Evolutionary conservation across 1,140 invertebrate species (phyloP).

Genomic region (Hyles euphorbiae): DNA sequence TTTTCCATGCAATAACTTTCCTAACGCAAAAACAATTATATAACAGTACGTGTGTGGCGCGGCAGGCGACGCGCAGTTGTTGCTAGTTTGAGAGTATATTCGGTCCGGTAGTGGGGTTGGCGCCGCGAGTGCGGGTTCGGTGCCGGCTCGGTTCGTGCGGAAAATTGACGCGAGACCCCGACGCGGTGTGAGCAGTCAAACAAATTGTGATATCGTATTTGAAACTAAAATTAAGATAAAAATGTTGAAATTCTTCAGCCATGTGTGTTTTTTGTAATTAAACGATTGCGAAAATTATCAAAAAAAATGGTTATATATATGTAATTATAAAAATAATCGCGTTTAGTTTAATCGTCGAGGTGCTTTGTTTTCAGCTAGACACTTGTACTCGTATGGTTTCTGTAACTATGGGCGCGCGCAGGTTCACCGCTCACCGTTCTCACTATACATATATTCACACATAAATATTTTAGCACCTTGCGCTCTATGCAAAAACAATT

Average conservation of each 20-base stretch:
- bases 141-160: constrained; percentile 6
- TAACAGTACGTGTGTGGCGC: no score
- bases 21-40: no score
- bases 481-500: no score
- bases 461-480: no score
- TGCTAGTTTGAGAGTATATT: no score
- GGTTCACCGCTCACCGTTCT: not conserved
- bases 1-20: no score
- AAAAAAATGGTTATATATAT: constrained; percentile 33
- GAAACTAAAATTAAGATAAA: constrained; percentile 57
- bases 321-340: not conserved
- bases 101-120: no score
- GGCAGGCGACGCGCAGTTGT: no score
- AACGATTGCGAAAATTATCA: constrained; percentile 53
- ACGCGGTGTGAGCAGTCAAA: constrained; percentile 10
- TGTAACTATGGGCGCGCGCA: constrained; percentile 6
- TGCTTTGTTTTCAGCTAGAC: constrained; percentile 45
- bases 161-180: constrained; percentile 21
- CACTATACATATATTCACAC: no score
- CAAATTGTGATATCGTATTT: constrained; percentile 48
- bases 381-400: constrained; percentile 19
- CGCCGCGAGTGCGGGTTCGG: not conserved
- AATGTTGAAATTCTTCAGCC: constrained; percentile 53
- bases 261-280: constrained; percentile 55
- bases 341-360: constrained; percentile 21